Percentiles rank a stretch among this genome's conserved stretches.
Conservation (phyloP, 2,113 vertebrate genomes). For the Ibidorhyncha struthersii region DNA sequence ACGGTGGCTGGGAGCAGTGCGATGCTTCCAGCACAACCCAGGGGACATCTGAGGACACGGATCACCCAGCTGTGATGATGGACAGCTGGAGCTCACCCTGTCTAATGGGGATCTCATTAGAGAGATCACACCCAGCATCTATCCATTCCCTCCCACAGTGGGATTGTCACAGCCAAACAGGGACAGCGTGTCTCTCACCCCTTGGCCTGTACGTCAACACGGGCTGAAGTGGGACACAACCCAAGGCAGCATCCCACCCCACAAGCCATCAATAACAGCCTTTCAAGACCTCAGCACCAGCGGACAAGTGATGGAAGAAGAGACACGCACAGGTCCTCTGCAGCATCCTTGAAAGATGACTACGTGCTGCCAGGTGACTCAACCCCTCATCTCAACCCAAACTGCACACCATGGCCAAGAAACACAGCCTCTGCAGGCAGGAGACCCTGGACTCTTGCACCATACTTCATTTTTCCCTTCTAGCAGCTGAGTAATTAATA, state of each 20-base stretch:
- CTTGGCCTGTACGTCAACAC: neutral
- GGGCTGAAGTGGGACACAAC: neutral
- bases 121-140: neutral
- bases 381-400: neutral
- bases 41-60: neutral
- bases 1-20: fast-evolving
- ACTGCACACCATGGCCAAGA: fast-evolving
- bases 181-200: neutral
- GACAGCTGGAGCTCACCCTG: neutral
- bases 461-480: neutral
- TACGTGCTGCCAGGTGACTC: fast-evolving
- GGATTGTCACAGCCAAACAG: neutral
- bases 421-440: neutral
- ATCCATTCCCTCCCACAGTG: neutral
- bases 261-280: neutral
- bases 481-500: neutral
- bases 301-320: neutral
- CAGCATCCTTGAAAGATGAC: neutral
- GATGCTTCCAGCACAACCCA: neutral
- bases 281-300: neutral
- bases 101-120: neutral
- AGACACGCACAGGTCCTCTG: fast-evolving
- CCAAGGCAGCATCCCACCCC: neutral
- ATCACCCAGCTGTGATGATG: neutral
- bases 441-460: neutral